Evolutionary conservation across 2,113 vertebrate species (phyloP).

Genomic region (Amblyornis subalaris): DNA sequence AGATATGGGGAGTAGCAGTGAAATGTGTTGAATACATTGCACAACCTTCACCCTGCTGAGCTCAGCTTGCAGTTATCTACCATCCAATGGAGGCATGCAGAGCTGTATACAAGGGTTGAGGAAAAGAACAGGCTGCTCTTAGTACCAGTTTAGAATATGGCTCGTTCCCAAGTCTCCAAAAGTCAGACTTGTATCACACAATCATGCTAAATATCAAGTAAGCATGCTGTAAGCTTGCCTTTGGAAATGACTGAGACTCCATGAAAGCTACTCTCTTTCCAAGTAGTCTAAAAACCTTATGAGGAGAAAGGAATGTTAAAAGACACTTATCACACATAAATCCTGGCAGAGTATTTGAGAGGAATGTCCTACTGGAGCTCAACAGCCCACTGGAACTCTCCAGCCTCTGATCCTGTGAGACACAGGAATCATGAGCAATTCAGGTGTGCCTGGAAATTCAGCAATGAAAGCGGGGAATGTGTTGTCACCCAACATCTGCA

Average conservation of each 20-base stretch:
- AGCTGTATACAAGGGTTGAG: not conserved
- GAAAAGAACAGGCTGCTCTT: not conserved
- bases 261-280: not conserved
- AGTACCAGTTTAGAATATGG: constrained; percentile 1
- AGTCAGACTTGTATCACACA: not conserved
- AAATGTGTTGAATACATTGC: not conserved
- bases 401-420: not conserved
- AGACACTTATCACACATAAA: not conserved
- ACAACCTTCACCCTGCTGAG: not conserved
- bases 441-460: constrained; percentile 14
- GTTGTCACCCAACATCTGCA: not conserved
- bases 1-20: not conserved
- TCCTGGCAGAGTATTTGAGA: not conserved
- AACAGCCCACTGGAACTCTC: not conserved
- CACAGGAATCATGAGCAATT: not conserved
- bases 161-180: not conserved
- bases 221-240: not conserved
- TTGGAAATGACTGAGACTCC: not conserved
- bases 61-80: not conserved
- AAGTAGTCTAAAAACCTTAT: not conserved
- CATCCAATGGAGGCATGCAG: not conserved
- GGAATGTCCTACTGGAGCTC: rapidly evolving
- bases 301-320: not conserved
- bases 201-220: not conserved
- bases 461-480: not conserved